Evolutionary conservation across 1,140 invertebrate genomes (phyloP), one percentile per base, ranked within the genome.

Genomic region (Subanguina moxae): DNA sequence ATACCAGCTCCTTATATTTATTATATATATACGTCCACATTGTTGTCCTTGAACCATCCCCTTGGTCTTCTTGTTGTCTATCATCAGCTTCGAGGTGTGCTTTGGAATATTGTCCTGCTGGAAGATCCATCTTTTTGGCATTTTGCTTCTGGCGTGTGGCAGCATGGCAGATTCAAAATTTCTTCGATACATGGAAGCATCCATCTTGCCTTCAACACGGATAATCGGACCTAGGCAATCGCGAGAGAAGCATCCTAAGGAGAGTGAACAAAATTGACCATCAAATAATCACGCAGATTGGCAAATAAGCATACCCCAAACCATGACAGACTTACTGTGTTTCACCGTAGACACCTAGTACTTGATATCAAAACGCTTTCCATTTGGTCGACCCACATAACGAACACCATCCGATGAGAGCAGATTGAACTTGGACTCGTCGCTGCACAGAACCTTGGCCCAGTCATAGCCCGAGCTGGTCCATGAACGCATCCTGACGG

Each of bases 181-280:
- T 15, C 27, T 23, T 1, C 21, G 19, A 38, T 69, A 69, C 3
- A 52, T 30, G 13, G 23, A 3, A n/a, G 19, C 56, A 64, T 83
- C 66, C 78, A 84, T 83, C 15, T 52, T 83, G 13, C 66, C 75
- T 27, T 82, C 68, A 61, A 83, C 78, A 68, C 78, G 74, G 15
- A 71, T 57, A 15, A 84, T 59, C 57, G 75, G 74, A 28, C 79
- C 79, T 67, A 81, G 69, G 62, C 75, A 77, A 45, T 57, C 23
- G 5, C 65, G 59, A 32, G 72, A 45, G 69, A 84, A 83, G 68
- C 68, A 84, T 0, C 52, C 52, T 57, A 57, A 57, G n/a, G n/a
- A n/a, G n/a, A 57, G 11, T 30, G 3, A 5, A 3, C 28, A 25
- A 28, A 5, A 25, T 30, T 25, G 3, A 5, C 3, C 11, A 19